Percentiles rank a stretch among this genome's conserved stretches.
phyloP scores from a whole-genome alignment of 2,797 vertebrate genomes.

The Rhynchotus rufescens region DNA sequence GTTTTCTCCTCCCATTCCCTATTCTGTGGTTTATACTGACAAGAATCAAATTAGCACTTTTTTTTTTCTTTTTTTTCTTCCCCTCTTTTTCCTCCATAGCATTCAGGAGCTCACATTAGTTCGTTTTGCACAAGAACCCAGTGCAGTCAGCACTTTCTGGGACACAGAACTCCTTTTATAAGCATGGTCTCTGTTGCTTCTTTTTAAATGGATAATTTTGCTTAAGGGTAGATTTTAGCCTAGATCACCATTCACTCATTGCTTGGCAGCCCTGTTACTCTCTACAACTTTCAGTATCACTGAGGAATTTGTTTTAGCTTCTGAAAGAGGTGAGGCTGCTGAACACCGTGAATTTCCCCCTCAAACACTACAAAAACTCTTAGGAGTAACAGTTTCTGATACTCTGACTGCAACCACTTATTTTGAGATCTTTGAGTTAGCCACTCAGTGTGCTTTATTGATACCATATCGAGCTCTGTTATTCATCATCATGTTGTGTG shows the following conservation, averaged over 20 bases:
- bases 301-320: not conserved
- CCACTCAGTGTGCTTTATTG: not conserved
- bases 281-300: not conserved
- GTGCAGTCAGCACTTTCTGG: not conserved
- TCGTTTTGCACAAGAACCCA: not conserved
- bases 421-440: not conserved
- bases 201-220: not conserved
- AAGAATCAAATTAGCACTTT: conserved; percentile 55
- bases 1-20: conserved; percentile 59
- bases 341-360: not conserved
- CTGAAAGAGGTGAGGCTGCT: not conserved
- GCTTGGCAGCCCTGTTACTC: not conserved
- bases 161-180: not conserved
- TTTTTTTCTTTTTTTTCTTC: too few relatives aligned
- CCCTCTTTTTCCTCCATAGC: conserved; percentile 7
- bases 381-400: not conserved
- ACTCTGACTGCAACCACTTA: not conserved
- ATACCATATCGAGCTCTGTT: not conserved
- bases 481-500: not conserved
- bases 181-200: not conserved
- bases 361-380: not conserved
- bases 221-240: not conserved
- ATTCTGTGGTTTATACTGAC: conserved; percentile 54
- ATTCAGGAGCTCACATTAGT: not conserved
- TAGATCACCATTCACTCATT: not conserved